Conservation (phyloP, 2,797 vertebrate species). For the Myotis daubentonii region DNA sequence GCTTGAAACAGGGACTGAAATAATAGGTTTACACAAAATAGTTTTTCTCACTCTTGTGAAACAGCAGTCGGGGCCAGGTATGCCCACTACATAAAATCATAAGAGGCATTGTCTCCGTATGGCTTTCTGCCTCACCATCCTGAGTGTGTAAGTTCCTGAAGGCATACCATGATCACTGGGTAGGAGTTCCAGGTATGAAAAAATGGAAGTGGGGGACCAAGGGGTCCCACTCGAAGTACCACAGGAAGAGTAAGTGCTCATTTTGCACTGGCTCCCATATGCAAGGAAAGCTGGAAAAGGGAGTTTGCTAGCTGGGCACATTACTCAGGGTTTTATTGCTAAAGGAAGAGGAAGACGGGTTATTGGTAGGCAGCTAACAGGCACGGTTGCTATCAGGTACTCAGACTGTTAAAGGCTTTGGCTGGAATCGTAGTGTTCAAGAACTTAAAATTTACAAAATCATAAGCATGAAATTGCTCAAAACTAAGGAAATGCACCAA, state of each 20-base stretch:
- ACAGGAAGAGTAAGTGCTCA: background rate
- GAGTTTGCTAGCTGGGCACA: background rate
- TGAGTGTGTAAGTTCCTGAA: background rate
- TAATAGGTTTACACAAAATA: background rate
- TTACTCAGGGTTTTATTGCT: background rate
- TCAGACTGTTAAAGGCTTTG: background rate
- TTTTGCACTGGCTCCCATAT: background rate
- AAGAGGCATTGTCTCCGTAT: background rate
- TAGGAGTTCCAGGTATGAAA: background rate
- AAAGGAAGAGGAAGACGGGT: background rate
- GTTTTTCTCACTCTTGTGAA: background rate
- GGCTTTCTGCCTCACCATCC: background rate
- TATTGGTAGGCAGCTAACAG: background rate
- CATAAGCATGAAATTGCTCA: background rate
- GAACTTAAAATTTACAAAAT: background rate
- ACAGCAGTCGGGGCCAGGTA: background rate
- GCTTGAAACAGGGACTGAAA: background rate
- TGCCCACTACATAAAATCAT: background rate
- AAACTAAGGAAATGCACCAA: conserved; percentile 10
- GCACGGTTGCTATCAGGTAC: background rate
- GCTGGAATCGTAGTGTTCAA: background rate
- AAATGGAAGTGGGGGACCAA: background rate
- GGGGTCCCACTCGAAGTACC: background rate
- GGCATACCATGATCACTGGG: background rate
- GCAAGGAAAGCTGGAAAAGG: background rate